Evolutionary conservation across 2,797 vertebrate genomes (phyloP).

Genomic region (Myotis pilosus): DNA sequence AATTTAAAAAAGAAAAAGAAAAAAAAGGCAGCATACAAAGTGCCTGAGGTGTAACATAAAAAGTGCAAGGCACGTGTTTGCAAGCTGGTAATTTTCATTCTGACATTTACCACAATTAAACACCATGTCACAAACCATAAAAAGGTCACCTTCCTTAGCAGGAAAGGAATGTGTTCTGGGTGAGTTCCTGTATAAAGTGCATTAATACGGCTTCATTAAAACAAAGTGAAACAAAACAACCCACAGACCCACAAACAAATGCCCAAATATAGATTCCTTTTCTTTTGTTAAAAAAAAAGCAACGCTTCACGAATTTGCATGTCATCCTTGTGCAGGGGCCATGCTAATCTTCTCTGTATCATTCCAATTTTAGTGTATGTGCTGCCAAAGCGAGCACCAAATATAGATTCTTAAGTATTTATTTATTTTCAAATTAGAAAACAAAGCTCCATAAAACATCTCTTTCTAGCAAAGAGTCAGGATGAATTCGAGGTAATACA

Average conservation of each 20-base stretch:
- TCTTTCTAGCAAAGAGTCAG: neutral
- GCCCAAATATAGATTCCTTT: neutral
- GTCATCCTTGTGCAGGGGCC: no score
- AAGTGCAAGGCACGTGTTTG: neutral
- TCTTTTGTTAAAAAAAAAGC: no score
- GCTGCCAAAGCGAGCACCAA: no score
- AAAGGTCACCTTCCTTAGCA: neutral
- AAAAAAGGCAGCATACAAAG: neutral
- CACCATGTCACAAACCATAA: neutral
- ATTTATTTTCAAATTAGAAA: constrained; percentile 38
- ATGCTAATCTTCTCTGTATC: no score
- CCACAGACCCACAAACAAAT: neutral
- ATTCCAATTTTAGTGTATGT: no score
- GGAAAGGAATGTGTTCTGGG: neutral
- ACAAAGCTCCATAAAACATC: neutral
- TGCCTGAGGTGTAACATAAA: neutral
- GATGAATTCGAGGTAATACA: neutral
- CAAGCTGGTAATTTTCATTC: neutral
- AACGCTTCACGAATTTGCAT: no score
- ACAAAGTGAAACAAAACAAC: neutral
- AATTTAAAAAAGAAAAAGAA: no score
- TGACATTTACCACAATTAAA: neutral
- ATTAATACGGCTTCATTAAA: neutral
- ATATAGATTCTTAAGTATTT: neutral
- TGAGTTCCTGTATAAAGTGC: neutral